A percentile compares a stretch with the other conserved stretches of the same genome.
phyloP scores from a whole-genome alignment of 2,888 invertebrate genomes.

The Slavum lentiscoides region DNA sequence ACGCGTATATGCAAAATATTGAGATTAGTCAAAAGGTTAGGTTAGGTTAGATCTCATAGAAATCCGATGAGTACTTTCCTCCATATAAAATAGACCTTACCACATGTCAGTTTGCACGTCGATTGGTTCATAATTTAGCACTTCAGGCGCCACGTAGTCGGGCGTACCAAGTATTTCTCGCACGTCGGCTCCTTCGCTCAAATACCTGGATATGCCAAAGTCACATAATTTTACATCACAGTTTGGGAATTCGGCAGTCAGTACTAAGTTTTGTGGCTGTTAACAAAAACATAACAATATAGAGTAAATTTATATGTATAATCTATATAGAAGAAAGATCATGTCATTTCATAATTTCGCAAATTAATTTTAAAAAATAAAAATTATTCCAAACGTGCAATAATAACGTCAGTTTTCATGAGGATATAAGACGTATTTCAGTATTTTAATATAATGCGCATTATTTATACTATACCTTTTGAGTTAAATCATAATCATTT shows the following conservation, averaged over 20 bases:
- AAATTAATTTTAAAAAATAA: too few species aligned
- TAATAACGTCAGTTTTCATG: too few species aligned
- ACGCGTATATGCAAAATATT: neutral
- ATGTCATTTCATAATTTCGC: too few species aligned
- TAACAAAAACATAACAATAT: neutral
- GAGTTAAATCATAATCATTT: too few species aligned
- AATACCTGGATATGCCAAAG: conserved; percentile 68
- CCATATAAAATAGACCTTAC: conserved; percentile 59
- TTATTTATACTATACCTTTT: too few species aligned
- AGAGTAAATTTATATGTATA: too few species aligned
- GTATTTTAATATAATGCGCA: too few species aligned
- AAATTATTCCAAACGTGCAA: too few species aligned
- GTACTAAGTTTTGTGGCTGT: conserved; percentile 71
- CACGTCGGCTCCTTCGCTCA: conserved; percentile 67
- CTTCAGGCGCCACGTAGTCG: conserved; percentile 83
- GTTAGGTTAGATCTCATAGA: neutral
- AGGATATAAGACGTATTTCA: too few species aligned
- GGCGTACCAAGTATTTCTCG: conserved; percentile 71
- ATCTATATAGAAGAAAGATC: too few species aligned
- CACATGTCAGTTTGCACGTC: conserved; percentile 94
- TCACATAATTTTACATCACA: conserved; percentile 68
- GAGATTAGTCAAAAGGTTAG: neutral
- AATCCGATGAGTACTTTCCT: neutral
- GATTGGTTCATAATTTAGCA: conserved; percentile 92
- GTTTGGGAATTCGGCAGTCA: conserved; percentile 66